Evolutionary conservation across 1,140 invertebrate genomes (phyloP), one percentile per base, ranked within the genome.

Genomic region (Orussus abietinus): DNA sequence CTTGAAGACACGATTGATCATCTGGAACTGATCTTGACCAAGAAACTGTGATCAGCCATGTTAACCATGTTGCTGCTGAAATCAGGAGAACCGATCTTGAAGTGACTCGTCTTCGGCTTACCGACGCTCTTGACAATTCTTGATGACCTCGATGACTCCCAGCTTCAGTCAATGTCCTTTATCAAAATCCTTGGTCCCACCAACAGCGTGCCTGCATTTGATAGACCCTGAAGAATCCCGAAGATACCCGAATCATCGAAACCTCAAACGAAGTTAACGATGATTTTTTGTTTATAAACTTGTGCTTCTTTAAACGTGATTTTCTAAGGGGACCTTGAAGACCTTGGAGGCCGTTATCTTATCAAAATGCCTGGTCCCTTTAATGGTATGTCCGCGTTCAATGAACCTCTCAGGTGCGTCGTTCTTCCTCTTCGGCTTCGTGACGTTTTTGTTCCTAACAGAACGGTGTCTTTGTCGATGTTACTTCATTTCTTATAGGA

Each of bases 141-240:
- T 49, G 78, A 71, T 22, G 75, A 70, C 25, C 67, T 60, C 6
- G 75, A 68, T 38, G 77, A 70, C 19, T 76, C 47, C 40, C 76
- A 71, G 46, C 77, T 78, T 77, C 41, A 77, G 55, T 75, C 75
- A 83, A 36, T 68, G 77, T 32, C 83, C 74, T 51, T 85, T 83
- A 54, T 84, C 83, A 18, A 84, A 87, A 63, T 94, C 90, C 61
- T 90, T 88, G 0, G 86, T 89, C 11, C 91, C 90, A 19, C 90
- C 90, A 0, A 95, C 90, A 1, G 91, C 94, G 68, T 94, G 91
- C n/a, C 91, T 75, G 9, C 91, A 75, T 66, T 91, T 90, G 47
- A 91, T 88, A n/a, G n/a, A n/a, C n/a, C n/a, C n/a, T n/a, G n/a
- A n/a, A n/a, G n/a, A n/a, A n/a, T n/a, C n/a, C n/a, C n/a, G n/a